Percentiles rank a stretch among this genome's conserved stretches.
These are phyloP conservation scores for Dysidea cf. avara DNA, from an alignment of 37 sponge, comb jelly and placozoan genomes.

Conservation along the genomic window DNA sequence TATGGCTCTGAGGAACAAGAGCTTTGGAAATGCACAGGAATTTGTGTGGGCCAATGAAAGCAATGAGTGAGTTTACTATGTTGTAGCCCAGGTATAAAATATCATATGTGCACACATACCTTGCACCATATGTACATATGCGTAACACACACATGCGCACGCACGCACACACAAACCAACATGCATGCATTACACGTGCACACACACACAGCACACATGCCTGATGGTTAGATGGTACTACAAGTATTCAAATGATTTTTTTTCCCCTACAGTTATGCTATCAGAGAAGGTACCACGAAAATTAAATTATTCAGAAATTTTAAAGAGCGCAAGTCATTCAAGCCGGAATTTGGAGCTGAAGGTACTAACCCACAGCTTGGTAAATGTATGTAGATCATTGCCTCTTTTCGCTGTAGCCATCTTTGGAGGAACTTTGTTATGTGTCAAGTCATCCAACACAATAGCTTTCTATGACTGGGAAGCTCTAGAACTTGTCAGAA, in stretches of 20 bases:
- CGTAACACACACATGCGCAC: too few species aligned
- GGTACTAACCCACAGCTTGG: slow-evolving; percentile 15
- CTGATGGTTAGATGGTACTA: too few species aligned
- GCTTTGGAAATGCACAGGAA: slow-evolving; percentile 93
- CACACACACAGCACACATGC: too few species aligned
- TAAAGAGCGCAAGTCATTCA: slow-evolving; percentile 90
- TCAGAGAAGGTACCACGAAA: slow-evolving; percentile 61
- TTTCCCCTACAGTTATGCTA: slow-evolving; percentile 82
- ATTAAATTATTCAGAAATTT: slow-evolving; percentile 97
- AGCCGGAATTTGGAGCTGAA: slow-evolving; percentile 91
- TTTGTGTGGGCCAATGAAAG: slow-evolving; percentile 97
- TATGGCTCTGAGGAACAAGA: slow-evolving; percentile 97
- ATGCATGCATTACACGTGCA: too few species aligned
- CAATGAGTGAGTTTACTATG: slow-evolving; percentile 86
- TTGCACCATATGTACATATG: too few species aligned
- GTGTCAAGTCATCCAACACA: slow-evolving; percentile 61
- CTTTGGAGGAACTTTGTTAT: slow-evolving; percentile 89
- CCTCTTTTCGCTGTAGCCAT: slow-evolving; percentile 67
- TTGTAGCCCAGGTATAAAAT: slow-evolving; percentile 4
- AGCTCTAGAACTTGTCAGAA: slow-evolving; percentile 63
- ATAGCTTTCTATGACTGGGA: slow-evolving; percentile 94
- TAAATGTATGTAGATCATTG: too few species aligned
- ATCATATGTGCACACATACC: too few species aligned
- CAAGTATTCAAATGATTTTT: too few species aligned
- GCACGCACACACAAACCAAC: too few species aligned